Base-by-base conservation (phyloP, 1,140 invertebrate species). In the Drosophila kohkoa region DNA sequence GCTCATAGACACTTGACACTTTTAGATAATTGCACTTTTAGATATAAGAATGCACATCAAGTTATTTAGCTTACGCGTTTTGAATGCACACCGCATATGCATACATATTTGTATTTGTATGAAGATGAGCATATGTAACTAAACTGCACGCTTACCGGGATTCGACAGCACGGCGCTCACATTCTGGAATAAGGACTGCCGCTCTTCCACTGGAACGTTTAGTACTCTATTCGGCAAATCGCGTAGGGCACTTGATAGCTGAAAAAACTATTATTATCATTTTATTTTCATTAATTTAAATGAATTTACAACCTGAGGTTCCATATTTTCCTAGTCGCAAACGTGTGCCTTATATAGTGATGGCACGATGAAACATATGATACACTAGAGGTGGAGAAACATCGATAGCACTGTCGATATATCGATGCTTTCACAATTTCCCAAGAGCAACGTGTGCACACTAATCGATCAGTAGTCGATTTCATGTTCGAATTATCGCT, bases 191-290 rank as follows among this genome's bases (percentile, higher is more conserved):
- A 96, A 93, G 85, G 94, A 92, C 76, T 95, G 95, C 79, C 97
- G 94, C 79, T 96, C 96, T 78, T 95, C 96, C 69, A 95, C 94
- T 92, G 96, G 96, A 48, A 96, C 94, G 78, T 95, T 96, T 91
- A 97, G 95, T 73, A 97, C 94, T 92, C 95, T 95, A 92, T 95
- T 95, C 25, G 96, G 96, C 92, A 98, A 94, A 94, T 97, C 96
- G 89, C 96, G 97, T 74, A 97, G 93, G 79, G 95, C 95, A 93
- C 95, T 96, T 60, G 95, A 79, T 48, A 85, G 68, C 81, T 85
- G 48, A 8, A 60, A 58, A 0, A 41, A 25, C 5, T 20, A 64
- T 28, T 25, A 11, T 45, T 3, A 54, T 1, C n/a, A 54, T 45
- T 15, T 35, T 16, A 59, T 57, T 11, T 32, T 48, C n/a, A 30